These are phyloP conservation scores for Buceros bicornis DNA, from an alignment of 2,797 vertebrate genomes.

Conservation along the genomic window DNA sequence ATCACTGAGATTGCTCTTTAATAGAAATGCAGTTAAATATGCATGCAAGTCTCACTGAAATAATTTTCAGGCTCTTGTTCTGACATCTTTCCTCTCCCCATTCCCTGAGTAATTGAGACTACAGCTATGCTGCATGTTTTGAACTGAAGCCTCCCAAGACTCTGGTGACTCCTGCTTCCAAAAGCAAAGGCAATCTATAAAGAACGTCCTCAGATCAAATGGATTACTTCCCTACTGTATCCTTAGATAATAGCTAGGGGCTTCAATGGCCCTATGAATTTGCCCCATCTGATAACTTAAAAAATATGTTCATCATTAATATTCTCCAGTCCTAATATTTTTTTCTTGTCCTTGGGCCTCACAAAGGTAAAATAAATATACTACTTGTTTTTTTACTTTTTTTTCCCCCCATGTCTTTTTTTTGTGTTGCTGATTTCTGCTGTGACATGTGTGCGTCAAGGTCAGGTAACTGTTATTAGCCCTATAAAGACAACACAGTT, in stretches of 20 bases:
- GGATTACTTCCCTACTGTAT: not conserved
- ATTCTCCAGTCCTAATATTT: not conserved
- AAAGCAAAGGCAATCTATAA: constrained; percentile 54
- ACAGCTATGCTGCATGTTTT: not conserved
- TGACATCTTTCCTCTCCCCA: not conserved
- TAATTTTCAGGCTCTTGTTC: not conserved
- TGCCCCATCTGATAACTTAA: not conserved
- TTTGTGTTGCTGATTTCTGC: not conserved
- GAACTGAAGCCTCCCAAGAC: constrained; percentile 5
- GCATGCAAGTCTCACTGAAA: not conserved
- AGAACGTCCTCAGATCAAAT: constrained; percentile 42
- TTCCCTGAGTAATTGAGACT: not conserved
- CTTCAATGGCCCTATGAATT: not conserved
- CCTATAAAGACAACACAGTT: not conserved
- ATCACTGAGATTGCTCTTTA: not conserved
- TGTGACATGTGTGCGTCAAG: not conserved
- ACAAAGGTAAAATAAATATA: not conserved
- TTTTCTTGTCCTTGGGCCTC: not conserved
- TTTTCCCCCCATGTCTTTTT: not conserved
- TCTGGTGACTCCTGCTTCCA: constrained; percentile 39
- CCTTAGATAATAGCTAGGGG: not conserved
- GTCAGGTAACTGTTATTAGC: not conserved
- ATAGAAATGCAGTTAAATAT: not conserved
- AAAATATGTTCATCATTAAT: not conserved
- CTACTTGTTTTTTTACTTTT: not conserved